Base-by-base conservation (phyloP, 2,113 vertebrate genomes). In the Limnothrissa miodon region DNA sequence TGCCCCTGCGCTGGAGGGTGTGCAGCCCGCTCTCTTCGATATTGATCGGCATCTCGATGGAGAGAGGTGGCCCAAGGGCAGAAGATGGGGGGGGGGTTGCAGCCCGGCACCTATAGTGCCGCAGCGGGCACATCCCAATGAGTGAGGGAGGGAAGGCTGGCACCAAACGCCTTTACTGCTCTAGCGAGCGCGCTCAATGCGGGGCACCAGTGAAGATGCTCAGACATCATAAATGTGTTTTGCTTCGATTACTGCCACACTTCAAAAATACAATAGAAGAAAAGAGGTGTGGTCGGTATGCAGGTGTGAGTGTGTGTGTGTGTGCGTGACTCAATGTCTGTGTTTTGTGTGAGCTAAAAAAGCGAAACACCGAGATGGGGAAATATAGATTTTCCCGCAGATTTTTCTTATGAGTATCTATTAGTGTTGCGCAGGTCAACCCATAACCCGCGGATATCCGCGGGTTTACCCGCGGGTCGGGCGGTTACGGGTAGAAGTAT, bases 21-120 rank as follows among this genome's bases (percentile, higher is more conserved):
- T 80, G 85, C 51, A 29, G 45, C 81, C 15, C 83, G 10, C 80
- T 51, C 78, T 78, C 33, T 46, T 29, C 23, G 78, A 29, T 13
- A 53, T 81, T 29, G 82, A 88, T 89, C 21, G 88, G 46, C 46
- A 87, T 89, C 84, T 62, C 79, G 48, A 39, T 80, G 70, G 45
- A 39, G 46, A 83, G 81, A 78, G n/a, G 44, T 36, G 66, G 70
- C 79, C 80, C 42, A 82, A 86, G 82, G 85, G 79, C 42, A 42
- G 42, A 6, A 42, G 42, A 42, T 42, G 42, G 42, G 42, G 42
- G 42, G 42, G 2, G 42, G 42, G n/a, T n/a, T n/a, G n/a, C 42
- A 42, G 42, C 42, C 42, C 42, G 2, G 6, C 42, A 42, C 42
- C 42, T 42, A n/a, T n/a, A 42, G 42, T 6, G 6, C 42, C 2